These are phyloP conservation scores for Cyclophora albipunctata DNA, from an alignment of 2,888 invertebrate genomes.

Conservation along the genomic window DNA sequence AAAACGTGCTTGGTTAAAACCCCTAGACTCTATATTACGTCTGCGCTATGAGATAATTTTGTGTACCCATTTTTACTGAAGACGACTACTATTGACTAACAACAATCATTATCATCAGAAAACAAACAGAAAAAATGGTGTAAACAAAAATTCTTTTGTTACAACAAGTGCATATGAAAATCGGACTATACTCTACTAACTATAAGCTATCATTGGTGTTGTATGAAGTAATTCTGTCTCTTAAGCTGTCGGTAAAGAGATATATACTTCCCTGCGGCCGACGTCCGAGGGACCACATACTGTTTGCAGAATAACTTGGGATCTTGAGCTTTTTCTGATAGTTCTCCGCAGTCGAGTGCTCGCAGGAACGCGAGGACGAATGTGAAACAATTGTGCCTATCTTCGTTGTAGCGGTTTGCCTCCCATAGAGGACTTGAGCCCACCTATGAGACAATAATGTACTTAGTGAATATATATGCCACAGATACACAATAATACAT, in stretches of 20 bases:
- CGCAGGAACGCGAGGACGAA: slow-evolving; percentile 88
- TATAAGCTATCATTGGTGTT: slow-evolving; percentile 53
- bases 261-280: slow-evolving; percentile 89
- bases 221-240: slow-evolving; percentile 64
- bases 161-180: too few species aligned
- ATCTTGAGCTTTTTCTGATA: slow-evolving; percentile 80
- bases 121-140: too few species aligned
- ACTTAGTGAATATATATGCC: neutral
- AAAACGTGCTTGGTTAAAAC: too few species aligned
- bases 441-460: slow-evolving; percentile 39
- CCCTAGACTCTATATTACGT: too few species aligned
- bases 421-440: slow-evolving; percentile 79
- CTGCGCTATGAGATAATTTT: too few species aligned
- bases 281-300: slow-evolving; percentile 87
- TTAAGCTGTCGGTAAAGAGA: slow-evolving; percentile 84
- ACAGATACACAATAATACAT: neutral
- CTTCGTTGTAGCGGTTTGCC: slow-evolving; percentile 82
- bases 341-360: slow-evolving; percentile 80
- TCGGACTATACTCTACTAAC: too few species aligned
- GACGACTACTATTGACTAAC: too few species aligned
- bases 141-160: too few species aligned
- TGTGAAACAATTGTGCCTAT: slow-evolving; percentile 88
- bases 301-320: slow-evolving; percentile 85
- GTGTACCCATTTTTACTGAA: too few species aligned
- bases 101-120: too few species aligned